Evolutionary conservation across 2,888 invertebrate species (phyloP).

Genomic region (Fissipunctia ypsillon): DNA sequence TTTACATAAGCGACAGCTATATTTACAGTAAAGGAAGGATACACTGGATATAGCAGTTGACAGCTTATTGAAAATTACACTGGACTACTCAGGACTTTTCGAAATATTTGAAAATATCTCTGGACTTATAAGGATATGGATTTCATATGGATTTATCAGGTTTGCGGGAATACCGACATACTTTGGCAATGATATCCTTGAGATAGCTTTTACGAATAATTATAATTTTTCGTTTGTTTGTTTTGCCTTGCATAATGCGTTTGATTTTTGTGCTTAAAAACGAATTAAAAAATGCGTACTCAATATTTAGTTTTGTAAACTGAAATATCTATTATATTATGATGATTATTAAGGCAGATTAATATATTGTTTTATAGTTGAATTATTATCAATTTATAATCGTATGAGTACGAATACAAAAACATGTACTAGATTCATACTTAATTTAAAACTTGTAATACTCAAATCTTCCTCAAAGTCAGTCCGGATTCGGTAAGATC

Average conservation of each 20-base stretch:
- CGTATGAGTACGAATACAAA: slow-evolving; percentile 29
- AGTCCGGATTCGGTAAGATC: slow-evolving; percentile 51
- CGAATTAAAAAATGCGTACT: slow-evolving; percentile 25
- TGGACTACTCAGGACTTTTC: slow-evolving; percentile 59
- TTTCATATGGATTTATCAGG: slow-evolving; percentile 60
- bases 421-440: slow-evolving; percentile 37
- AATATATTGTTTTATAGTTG: slow-evolving; percentile 20
- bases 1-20: slow-evolving; percentile 57
- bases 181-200: slow-evolving; percentile 56
- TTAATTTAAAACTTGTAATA: slow-evolving; percentile 26
- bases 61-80: slow-evolving; percentile 60
- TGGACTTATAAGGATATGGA: slow-evolving; percentile 60
- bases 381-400: slow-evolving; percentile 23
- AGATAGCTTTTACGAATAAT: slow-evolving; percentile 51
- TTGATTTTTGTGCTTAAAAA: slow-evolving; percentile 38
- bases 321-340: slow-evolving; percentile 17
- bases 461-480: slow-evolving; percentile 43
- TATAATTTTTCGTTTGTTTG: slow-evolving; percentile 32
- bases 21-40: slow-evolving; percentile 64
- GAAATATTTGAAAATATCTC: slow-evolving; percentile 60
- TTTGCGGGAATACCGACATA: slow-evolving; percentile 58
- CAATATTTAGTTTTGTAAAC: slow-evolving; percentile 36
- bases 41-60: slow-evolving; percentile 62
- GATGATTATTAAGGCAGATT: slow-evolving; percentile 18
- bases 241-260: slow-evolving; percentile 49